phyloP scores from a whole-genome alignment of 2,113 vertebrate genomes.

The Okapia johnstoni region DNA sequence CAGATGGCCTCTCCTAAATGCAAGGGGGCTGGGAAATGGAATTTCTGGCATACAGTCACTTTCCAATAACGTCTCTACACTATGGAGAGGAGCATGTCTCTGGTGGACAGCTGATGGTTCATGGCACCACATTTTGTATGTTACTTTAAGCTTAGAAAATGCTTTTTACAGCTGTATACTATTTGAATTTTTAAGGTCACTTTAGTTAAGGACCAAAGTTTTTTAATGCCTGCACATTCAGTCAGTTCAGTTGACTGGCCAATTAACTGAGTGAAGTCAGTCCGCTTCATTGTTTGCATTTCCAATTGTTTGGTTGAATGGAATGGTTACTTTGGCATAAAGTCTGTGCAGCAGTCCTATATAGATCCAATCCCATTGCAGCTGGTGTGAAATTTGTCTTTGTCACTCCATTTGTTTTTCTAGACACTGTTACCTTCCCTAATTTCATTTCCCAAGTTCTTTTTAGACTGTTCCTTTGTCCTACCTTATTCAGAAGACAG shows the following conservation, averaged over 20 bases:
- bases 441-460: neutral
- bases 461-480: neutral
- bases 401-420: slow-evolving; percentile 27
- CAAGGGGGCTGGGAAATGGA: neutral
- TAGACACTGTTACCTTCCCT: neutral
- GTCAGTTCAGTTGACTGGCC: neutral
- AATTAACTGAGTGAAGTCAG: neutral
- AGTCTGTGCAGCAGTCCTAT: neutral
- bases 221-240: neutral
- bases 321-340: neutral
- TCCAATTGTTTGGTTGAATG: neutral
- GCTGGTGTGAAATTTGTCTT: slow-evolving; percentile 2
- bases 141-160: neutral
- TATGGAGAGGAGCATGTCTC: neutral
- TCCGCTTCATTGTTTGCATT: neutral
- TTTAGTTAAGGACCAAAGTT: neutral
- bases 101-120: neutral
- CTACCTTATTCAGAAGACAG: neutral
- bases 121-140: neutral
- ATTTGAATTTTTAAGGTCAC: neutral
- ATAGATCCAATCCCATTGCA: neutral
- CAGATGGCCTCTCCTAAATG: neutral
- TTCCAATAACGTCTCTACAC: neutral
- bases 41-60: too few relatives aligned
- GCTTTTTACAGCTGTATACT: neutral